A percentile compares a stretch with the other conserved stretches of the same genome.
phyloP scores from a whole-genome alignment of 2,113 vertebrate genomes.

The Datnioides undecimradiatus region DNA sequence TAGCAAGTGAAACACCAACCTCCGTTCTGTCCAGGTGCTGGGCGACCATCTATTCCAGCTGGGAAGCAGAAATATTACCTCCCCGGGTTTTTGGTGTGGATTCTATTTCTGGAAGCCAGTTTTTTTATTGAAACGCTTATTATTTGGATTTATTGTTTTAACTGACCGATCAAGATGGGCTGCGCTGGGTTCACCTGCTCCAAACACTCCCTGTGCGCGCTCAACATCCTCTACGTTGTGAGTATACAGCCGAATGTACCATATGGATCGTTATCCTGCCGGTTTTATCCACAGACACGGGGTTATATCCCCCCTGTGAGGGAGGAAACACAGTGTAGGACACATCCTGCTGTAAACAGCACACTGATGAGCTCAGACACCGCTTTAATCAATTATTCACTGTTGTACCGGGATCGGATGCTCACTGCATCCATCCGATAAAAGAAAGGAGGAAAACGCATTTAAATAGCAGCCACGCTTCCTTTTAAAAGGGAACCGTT shows the following conservation, averaged over 20 bases:
- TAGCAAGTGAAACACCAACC: background rate
- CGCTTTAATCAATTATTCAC: slow-evolving; percentile 71
- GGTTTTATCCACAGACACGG: accelerated
- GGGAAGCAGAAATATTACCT: slow-evolving; percentile 4
- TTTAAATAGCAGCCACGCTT: background rate
- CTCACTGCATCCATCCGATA: too few species aligned
- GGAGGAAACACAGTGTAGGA: background rate
- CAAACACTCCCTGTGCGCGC: slow-evolving; percentile 81
- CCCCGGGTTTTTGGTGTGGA: background rate
- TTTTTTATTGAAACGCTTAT: background rate
- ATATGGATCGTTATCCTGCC: slow-evolving; percentile 52
- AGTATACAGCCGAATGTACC: slow-evolving; percentile 65
- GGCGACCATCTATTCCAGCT: background rate
- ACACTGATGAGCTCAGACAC: slow-evolving; percentile 3
- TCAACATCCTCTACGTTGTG: slow-evolving; percentile 86
- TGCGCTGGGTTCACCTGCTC: slow-evolving; percentile 85
- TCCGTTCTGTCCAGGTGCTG: slow-evolving; percentile 9
- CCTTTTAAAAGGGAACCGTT: background rate
- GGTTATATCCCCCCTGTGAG: too few species aligned
- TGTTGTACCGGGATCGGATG: slow-evolving; percentile 28
- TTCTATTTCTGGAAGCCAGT: background rate
- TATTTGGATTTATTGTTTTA: accelerated
- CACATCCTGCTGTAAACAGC: slow-evolving; percentile 9
- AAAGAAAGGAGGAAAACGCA: background rate
- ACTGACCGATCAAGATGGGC: slow-evolving; percentile 62